A percentile compares a stretch with the other conserved stretches of the same genome.
These are phyloP conservation scores for Mythimna impura DNA, from an alignment of 2,888 invertebrate species.

Conservation along the genomic window DNA sequence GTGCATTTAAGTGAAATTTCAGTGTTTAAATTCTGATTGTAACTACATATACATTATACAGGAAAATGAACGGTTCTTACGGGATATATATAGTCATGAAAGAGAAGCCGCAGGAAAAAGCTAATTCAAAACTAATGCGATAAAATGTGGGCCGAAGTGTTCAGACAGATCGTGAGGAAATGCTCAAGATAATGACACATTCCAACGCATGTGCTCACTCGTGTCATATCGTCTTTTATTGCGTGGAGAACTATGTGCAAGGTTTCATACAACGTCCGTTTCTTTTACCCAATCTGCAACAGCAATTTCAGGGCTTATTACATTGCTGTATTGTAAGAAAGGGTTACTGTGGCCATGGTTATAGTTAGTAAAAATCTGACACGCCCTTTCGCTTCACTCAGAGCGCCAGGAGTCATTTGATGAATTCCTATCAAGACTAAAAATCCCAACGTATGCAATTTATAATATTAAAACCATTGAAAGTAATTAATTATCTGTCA, in stretches of 20 bases:
- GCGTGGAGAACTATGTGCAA: slow-evolving; percentile 7
- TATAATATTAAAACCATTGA: background rate
- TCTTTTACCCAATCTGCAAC: background rate
- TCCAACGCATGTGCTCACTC: slow-evolving; percentile 39
- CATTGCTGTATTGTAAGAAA: too few relatives aligned
- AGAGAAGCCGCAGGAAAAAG: background rate
- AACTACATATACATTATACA: background rate
- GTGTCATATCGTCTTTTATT: slow-evolving; percentile 8
- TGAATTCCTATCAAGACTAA: too few relatives aligned
- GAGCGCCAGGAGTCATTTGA: too few relatives aligned
- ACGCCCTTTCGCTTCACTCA: too few relatives aligned
- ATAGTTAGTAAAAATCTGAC: too few relatives aligned
- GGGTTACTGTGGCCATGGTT: too few relatives aligned
- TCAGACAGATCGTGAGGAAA: slow-evolving; percentile 48
- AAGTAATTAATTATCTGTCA: slow-evolving; percentile 20
- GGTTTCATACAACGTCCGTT: background rate
- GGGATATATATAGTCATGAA: background rate
- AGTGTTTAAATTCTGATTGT: too few relatives aligned
- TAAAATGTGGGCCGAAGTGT: slow-evolving; percentile 36
- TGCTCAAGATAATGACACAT: slow-evolving; percentile 53
- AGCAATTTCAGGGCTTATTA: background rate
- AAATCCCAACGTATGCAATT: background rate
- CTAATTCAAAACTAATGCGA: slow-evolving; percentile 25
- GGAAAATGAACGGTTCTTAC: background rate
- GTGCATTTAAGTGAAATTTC: too few relatives aligned